Percentiles rank a stretch among this genome's conserved stretches.
phyloP scores from a whole-genome alignment of 2,888 invertebrate genomes.

The Coelopa pilipes region DNA sequence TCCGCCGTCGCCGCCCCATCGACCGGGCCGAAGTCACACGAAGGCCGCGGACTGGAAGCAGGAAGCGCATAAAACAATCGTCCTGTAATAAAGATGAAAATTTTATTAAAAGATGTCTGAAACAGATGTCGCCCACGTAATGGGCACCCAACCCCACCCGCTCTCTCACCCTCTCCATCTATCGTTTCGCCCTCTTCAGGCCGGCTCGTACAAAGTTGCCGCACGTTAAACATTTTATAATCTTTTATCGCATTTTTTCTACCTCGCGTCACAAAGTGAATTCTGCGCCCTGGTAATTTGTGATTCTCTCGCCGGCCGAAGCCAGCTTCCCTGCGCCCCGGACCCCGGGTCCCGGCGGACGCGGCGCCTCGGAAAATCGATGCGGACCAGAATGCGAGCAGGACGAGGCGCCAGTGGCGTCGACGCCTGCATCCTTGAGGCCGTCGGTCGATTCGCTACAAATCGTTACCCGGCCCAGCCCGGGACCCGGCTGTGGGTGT shows the following conservation, averaged over 20 bases:
- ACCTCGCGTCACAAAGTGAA: slow-evolving; percentile 64
- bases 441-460: slow-evolving; percentile 23
- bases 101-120: slow-evolving; percentile 69
- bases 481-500: neutral
- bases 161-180: slow-evolving; percentile 30
- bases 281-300: slow-evolving; percentile 50
- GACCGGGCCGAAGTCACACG: neutral
- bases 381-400: slow-evolving; percentile 56
- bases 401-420: neutral
- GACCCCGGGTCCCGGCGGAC: slow-evolving; percentile 25
- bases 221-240: slow-evolving; percentile 64
- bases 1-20: slow-evolving; percentile 23
- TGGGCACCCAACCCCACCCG: slow-evolving; percentile 30
- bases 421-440: neutral
- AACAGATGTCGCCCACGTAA: slow-evolving; percentile 65
- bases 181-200: slow-evolving; percentile 18
- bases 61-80: slow-evolving; percentile 65
- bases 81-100: slow-evolving; percentile 69
- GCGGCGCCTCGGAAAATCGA: slow-evolving; percentile 56
- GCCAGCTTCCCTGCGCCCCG: slow-evolving; percentile 32
- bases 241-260: slow-evolving; percentile 68
- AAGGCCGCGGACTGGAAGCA: slow-evolving; percentile 26
- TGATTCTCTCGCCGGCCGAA: slow-evolving; percentile 33
- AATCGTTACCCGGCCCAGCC: slow-evolving; percentile 9
- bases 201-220: slow-evolving; percentile 39